Percentiles rank a stretch among this genome's conserved stretches.
phyloP scores from a whole-genome alignment of 1,140 invertebrate genomes.

The Drosophila tani region DNA sequence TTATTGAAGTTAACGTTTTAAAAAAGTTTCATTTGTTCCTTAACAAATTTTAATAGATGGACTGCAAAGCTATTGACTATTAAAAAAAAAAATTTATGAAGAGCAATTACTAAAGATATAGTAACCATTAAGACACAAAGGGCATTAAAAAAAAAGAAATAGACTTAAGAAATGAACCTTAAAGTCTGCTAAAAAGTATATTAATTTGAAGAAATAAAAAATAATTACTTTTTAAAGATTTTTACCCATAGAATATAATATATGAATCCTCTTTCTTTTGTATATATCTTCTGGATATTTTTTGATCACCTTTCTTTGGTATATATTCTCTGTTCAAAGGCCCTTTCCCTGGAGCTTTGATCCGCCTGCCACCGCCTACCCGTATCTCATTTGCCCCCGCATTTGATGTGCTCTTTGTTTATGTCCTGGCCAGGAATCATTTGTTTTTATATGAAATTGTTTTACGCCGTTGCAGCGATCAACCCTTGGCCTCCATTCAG shows the following conservation, averaged over 20 bases:
- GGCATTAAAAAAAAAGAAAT: too few species aligned
- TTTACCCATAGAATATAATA: neutral
- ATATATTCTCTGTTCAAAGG: neutral
- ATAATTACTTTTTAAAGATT: neutral
- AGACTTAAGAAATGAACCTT: too few species aligned
- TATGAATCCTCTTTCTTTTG: neutral
- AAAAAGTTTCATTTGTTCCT: neutral
- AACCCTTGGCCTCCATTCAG: slow-evolving; percentile 1
- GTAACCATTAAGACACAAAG: neutral
- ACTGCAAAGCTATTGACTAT: too few species aligned
- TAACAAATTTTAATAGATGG: too few species aligned
- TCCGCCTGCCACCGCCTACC: neutral
- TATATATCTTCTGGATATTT: too few species aligned
- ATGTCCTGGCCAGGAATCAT: slow-evolving; percentile 54
- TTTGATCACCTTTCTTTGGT: neutral
- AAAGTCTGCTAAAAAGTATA: neutral
- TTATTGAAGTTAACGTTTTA: neutral
- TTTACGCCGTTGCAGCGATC: slow-evolving; percentile 43
- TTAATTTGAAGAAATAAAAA: neutral
- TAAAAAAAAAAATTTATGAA: too few species aligned
- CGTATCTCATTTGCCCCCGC: neutral
- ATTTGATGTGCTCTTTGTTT: slow-evolving; percentile 27
- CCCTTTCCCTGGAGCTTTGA: neutral
- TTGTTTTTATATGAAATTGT: slow-evolving; percentile 69
- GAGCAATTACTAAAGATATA: neutral